Percentiles rank a stretch among this genome's conserved stretches.
These are phyloP conservation scores for Heliothis peltigera DNA, from an alignment of 2,888 invertebrate genomes.

Conservation along the genomic window DNA sequence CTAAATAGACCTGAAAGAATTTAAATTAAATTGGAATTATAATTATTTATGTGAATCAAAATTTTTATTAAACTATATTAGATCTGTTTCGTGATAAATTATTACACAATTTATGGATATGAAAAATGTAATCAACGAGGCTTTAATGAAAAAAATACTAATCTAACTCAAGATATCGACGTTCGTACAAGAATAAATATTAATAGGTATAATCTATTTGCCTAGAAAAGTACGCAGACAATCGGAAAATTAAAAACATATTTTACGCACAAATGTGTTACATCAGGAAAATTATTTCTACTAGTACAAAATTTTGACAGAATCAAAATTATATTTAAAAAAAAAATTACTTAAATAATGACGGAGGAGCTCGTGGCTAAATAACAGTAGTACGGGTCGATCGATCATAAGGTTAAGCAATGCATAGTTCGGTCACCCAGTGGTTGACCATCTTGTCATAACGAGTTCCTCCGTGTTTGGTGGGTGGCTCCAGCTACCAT, in stretches of 20 bases:
- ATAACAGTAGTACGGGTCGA: too few relatives aligned
- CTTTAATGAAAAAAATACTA: constrained; percentile 4
- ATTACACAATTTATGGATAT: constrained; percentile 12
- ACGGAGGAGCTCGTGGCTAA: too few relatives aligned
- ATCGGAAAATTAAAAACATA: constrained; percentile 36
- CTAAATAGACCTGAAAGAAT: constrained; percentile 28
- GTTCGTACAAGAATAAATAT: constrained; percentile 2
- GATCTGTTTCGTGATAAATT: constrained; percentile 6
- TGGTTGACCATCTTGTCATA: too few relatives aligned
- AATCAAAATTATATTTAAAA: too few relatives aligned
- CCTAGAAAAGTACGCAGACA: constrained; percentile 36
- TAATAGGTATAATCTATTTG: constrained; percentile 7
- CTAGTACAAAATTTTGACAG: too few relatives aligned
- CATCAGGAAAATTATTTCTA: neutral
- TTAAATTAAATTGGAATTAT: constrained; percentile 12
- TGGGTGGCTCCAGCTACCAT: too few relatives aligned
- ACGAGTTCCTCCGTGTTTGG: too few relatives aligned
- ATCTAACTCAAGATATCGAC: constrained; percentile 12
- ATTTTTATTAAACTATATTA: constrained; percentile 10
- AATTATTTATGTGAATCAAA: constrained; percentile 24
- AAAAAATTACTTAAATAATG: too few relatives aligned
- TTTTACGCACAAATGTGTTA: neutral
- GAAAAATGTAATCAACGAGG: constrained; percentile 10
- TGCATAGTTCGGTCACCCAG: too few relatives aligned
- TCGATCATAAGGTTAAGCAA: too few relatives aligned